Percentiles rank a stretch among this genome's conserved stretches.
These are phyloP conservation scores for Perdita meconis DNA, from an alignment of 2,888 invertebrate genomes.

Conservation along the genomic window DNA sequence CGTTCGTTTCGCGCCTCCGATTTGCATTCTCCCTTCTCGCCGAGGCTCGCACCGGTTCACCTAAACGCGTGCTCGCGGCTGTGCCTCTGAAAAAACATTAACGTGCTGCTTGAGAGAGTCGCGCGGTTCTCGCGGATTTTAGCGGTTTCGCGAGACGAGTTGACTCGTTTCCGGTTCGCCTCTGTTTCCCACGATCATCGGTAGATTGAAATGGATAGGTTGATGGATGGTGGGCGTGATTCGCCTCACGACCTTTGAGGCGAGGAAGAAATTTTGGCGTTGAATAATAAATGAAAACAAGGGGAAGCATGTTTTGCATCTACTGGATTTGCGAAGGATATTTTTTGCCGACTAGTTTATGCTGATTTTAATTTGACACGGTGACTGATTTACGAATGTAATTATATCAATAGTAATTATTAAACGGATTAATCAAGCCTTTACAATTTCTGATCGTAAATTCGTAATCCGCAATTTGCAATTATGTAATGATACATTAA, in stretches of 20 bases:
- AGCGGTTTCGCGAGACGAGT: conserved; percentile 24
- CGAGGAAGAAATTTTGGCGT: no score
- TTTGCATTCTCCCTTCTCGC: conserved; percentile 4
- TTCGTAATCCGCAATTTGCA: no score
- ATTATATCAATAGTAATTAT: no score
- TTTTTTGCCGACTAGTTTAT: no score
- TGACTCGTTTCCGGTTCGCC: neutral
- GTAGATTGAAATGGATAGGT: neutral
- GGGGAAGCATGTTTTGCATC: no score
- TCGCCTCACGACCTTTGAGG: neutral
- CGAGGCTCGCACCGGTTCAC: conserved; percentile 20
- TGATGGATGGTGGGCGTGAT: neutral
- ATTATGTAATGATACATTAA: no score
- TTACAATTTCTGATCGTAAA: no score
- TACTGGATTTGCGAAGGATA: no score
- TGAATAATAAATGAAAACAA: no score
- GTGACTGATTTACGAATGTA: no score
- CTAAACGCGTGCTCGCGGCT: conserved; percentile 16
- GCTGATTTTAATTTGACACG: no score
- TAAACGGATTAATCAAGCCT: no score
- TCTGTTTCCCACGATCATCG: neutral
- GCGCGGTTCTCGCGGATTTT: neutral
- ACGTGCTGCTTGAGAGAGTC: conserved; percentile 18
- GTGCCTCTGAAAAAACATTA: conserved; percentile 40
- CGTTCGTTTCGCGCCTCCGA: conserved; percentile 43